These are phyloP conservation scores for Caenorhabditis sp. DNA, from an alignment of 2,888 invertebrate species.

Conservation along the genomic window DNA sequence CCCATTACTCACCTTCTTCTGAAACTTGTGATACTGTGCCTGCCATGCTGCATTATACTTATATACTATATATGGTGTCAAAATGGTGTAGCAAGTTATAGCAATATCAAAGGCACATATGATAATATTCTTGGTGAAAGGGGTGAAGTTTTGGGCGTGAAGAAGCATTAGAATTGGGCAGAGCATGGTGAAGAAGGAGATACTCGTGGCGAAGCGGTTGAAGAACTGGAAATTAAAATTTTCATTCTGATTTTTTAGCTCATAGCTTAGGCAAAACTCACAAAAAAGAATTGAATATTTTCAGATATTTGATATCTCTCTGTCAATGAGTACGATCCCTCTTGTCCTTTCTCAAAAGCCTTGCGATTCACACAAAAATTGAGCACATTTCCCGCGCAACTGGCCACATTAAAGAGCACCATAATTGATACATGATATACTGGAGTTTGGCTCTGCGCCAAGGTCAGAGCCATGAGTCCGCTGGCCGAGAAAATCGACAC, in stretches of 20 bases:
- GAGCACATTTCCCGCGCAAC: constrained; percentile 27
- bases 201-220: constrained; percentile 24
- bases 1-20: too few species aligned
- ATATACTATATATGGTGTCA: constrained; percentile 35
- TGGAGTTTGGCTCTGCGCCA: constrained; percentile 14
- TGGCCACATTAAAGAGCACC: constrained; percentile 10
- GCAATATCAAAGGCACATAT: neutral
- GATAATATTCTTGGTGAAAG: too few species aligned
- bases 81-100: constrained; percentile 16
- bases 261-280: constrained; percentile 1
- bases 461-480: constrained; percentile 20
- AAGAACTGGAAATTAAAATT: constrained; percentile 35
- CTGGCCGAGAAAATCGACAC: constrained; percentile 16
- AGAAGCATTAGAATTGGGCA: constrained; percentile 26
- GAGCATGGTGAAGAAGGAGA: constrained; percentile 30
- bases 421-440: constrained; percentile 23
- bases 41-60: constrained; percentile 30
- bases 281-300: constrained; percentile 31
- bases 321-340: constrained; percentile 17
- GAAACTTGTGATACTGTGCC: constrained; percentile 16
- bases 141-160: neutral
- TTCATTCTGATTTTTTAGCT: too few species aligned
- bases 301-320: constrained; percentile 35
- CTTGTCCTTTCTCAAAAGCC: constrained; percentile 22
- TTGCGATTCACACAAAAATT: constrained; percentile 21